These are phyloP conservation scores for Agrochola circellaris DNA, from an alignment of 2,888 invertebrate species.

Conservation along the genomic window DNA sequence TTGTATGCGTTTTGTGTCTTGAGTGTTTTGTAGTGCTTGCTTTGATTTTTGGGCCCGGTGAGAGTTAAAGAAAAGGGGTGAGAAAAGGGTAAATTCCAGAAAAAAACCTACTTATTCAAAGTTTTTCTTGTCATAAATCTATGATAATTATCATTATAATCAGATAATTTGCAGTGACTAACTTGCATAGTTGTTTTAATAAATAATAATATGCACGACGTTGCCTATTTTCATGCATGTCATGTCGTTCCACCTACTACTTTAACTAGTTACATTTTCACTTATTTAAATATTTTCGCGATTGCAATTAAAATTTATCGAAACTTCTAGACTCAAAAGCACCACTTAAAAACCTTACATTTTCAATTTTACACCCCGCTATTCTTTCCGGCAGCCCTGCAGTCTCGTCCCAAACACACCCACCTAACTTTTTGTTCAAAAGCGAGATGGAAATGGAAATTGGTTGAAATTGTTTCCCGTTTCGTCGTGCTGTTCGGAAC, in stretches of 20 bases:
- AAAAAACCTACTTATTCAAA: background rate
- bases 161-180: no score
- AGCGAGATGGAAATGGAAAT: constrained; percentile 69
- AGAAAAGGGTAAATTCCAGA: background rate
- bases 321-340: constrained; percentile 12
- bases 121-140: no score
- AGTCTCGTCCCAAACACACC: constrained; percentile 47
- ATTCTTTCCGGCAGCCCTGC: constrained; percentile 16
- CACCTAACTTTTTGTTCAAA: constrained; percentile 64
- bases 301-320: background rate
- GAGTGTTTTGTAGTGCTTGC: constrained; percentile 6
- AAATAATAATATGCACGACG: no score
- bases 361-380: constrained; percentile 11
- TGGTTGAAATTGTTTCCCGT: constrained; percentile 73
- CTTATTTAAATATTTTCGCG: background rate
- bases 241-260: no score
- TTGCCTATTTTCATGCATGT: no score
- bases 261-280: no score
- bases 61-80: background rate
- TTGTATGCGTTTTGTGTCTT: constrained; percentile 56
- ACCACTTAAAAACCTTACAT: constrained; percentile 3
- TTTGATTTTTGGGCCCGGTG: background rate
- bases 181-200: no score
- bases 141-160: no score
- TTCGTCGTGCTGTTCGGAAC: constrained; percentile 68